Evolutionary conservation across 1,140 invertebrate genomes (phyloP), one percentile per base, ranked within the genome.

Genomic region (Bathynomus jamesi): DNA sequence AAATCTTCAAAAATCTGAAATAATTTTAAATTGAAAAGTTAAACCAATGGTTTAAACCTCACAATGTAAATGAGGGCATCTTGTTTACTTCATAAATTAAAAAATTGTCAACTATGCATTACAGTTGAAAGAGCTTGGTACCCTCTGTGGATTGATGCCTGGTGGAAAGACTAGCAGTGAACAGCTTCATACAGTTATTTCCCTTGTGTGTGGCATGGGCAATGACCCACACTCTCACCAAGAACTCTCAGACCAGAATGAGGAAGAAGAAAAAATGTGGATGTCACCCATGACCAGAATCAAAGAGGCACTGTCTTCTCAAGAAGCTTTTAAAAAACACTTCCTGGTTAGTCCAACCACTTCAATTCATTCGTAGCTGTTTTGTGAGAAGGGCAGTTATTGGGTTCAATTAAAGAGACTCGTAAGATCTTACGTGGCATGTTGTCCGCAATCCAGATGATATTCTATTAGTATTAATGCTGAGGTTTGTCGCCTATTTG

Each of bases 81-180:
- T n/a, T n/a, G n/a, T n/a, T n/a, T n/a, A n/a, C n/a, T n/a, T n/a
- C n/a, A n/a, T n/a, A n/a, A n/a, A n/a, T n/a, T n/a, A n/a, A n/a
- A n/a, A n/a, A n/a, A n/a, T n/a, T n/a, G n/a, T n/a, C n/a, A n/a
- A n/a, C n/a, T n/a, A n/a, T n/a, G n/a, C n/a, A n/a, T 27, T 65
- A 28, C 80, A 94, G 89, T 83, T 98, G 24, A 88, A 90, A 78
- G 89, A 90, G 78, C 83, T 98, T 62, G 95, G 95, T 27, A 89
- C 91, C 80, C 82, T 97, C 4, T 97, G 94, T 81, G 94, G 94
- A 24, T 82, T 98, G n/a, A 88, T 96, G 82, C 95, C 95, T 0
- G 91, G 90, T 11, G n/a, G 87, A 88, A 31, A 75, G 10, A 91
- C 92, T 0, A 89, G 89, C 4, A 93, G 90, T 13, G 89, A 92